Conservation (phyloP, 2,113 vertebrate species). For the Xiphophorus couchianus region DNA sequence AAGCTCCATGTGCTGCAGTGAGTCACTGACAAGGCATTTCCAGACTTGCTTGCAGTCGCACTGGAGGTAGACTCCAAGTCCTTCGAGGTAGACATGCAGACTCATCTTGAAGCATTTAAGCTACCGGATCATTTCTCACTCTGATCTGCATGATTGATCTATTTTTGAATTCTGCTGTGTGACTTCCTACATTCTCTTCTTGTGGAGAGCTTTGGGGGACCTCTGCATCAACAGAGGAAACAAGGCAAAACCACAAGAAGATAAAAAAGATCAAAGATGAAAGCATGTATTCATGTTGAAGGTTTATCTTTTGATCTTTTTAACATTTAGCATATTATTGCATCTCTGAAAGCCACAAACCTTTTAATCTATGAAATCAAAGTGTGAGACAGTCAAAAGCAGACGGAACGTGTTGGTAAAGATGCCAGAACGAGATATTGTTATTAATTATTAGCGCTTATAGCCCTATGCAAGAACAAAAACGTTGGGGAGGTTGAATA, state of each 20-base stretch:
- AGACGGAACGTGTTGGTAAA: constrained; percentile 5
- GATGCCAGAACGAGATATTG: constrained; percentile 10
- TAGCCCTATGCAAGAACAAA: background rate
- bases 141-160: constrained; percentile 62
- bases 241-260: constrained; percentile 53
- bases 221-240: constrained; percentile 49
- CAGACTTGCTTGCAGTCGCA: constrained; percentile 41
- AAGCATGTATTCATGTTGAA: constrained; percentile 41
- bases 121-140: constrained; percentile 65
- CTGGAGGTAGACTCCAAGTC: constrained; percentile 38
- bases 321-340: constrained; percentile 40
- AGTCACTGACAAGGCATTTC: constrained; percentile 72
- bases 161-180: constrained; percentile 47
- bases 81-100: constrained; percentile 52
- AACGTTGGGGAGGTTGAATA: no score
- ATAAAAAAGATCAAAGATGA: constrained; percentile 27
- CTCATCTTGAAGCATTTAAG: constrained; percentile 76
- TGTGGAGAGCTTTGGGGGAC: constrained; percentile 40
- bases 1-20: constrained; percentile 56
- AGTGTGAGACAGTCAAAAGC: constrained; percentile 22
- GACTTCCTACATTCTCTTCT: constrained; percentile 49
- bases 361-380: constrained; percentile 27
- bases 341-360: constrained; percentile 21
- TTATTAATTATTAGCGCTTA: background rate
- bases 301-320: constrained; percentile 48